Conservation (phyloP, 1,140 invertebrate genomes). For the Drosophila suzukii region DNA sequence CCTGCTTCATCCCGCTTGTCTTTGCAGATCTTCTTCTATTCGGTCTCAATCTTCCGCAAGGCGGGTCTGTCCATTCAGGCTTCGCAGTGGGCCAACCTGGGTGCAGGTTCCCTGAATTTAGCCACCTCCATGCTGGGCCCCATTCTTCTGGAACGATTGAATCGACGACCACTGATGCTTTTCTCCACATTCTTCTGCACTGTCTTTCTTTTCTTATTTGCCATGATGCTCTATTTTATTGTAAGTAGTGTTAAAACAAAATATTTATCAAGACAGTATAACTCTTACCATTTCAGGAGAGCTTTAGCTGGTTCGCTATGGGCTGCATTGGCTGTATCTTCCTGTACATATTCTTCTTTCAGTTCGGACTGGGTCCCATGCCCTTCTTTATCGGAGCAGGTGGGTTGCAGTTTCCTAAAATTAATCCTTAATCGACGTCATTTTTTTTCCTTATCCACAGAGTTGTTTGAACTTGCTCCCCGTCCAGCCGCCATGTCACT, state of each 20-base stretch:
- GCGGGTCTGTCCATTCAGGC: constrained; percentile 86
- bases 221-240: constrained; percentile 85
- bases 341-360: constrained; percentile 92
- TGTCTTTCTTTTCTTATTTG: constrained; percentile 86
- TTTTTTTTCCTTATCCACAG: constrained; percentile 77
- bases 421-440: neutral
- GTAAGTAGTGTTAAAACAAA: constrained; percentile 84
- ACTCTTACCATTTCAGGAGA: constrained; percentile 83
- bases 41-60: constrained; percentile 87
- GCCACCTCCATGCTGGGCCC: constrained; percentile 87
- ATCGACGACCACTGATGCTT: constrained; percentile 86
- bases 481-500: constrained; percentile 93
- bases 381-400: constrained; percentile 91
- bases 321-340: constrained; percentile 88
- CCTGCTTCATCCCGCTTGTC: neutral
- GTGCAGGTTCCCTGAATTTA: constrained; percentile 89
- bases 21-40: constrained; percentile 91
- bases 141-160: constrained; percentile 86
- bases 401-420: constrained; percentile 5
- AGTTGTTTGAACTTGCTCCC: constrained; percentile 94
- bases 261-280: too few relatives aligned
- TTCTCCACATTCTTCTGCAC: constrained; percentile 85
- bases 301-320: constrained; percentile 87
- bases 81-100: constrained; percentile 89
- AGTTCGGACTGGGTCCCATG: constrained; percentile 93